A percentile compares a stretch with the other conserved stretches of the same genome.
Conservation (phyloP, 2,113 vertebrate genomes). For the Psammodynastes pulverulentus region DNA sequence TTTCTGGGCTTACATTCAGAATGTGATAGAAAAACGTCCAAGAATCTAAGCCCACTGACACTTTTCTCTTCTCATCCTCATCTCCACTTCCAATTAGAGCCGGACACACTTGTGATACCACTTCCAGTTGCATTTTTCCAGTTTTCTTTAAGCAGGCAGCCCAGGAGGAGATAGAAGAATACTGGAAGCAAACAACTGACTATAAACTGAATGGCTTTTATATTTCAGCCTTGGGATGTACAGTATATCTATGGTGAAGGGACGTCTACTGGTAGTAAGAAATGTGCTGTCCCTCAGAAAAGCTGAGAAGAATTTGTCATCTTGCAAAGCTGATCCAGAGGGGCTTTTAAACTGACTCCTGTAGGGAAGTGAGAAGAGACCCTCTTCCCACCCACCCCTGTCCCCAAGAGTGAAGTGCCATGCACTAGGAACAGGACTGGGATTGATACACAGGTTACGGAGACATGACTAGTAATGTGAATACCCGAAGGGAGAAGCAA, state of each 20-base stretch:
- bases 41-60: not conserved
- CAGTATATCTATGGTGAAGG: not conserved
- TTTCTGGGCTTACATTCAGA: not conserved
- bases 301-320: not conserved
- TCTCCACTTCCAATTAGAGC: no score
- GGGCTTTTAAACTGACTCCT: not conserved
- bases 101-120: not conserved
- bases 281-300: not conserved
- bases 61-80: not conserved
- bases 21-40: not conserved
- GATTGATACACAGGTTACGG: not conserved
- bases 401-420: not conserved
- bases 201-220: not conserved
- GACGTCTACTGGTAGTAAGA: not conserved
- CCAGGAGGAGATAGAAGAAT: not conserved
- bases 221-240: not conserved
- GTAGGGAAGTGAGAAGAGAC: not conserved
- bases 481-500: not conserved
- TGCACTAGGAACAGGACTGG: not conserved
- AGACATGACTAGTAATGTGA: not conserved
- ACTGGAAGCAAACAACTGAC: not conserved
- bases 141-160: not conserved
- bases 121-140: not conserved
- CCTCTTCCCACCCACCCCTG: accelerated
- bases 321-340: not conserved